Conservation (phyloP, 2,797 vertebrate species). For the Crocidura indochinensis region DNA sequence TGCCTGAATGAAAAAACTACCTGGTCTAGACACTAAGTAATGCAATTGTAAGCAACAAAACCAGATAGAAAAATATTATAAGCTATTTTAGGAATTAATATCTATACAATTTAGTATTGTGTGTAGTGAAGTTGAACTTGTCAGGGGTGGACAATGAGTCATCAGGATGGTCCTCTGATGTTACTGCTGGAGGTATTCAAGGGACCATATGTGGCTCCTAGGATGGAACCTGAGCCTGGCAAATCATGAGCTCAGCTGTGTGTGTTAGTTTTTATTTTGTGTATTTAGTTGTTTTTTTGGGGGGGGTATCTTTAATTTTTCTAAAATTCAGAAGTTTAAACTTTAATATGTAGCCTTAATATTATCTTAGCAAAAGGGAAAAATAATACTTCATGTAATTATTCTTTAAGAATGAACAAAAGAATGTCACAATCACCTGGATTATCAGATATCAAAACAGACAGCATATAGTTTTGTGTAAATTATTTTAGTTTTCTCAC, state of each 20-base stretch:
- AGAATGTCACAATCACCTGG: not conserved
- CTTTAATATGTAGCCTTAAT: not conserved
- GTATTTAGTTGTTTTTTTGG: not conserved
- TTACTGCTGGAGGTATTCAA: too few species aligned
- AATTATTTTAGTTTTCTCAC: slow-evolving; percentile 16
- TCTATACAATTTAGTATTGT: slow-evolving; percentile 15
- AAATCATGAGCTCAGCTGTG: not conserved
- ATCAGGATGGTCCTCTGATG: too few species aligned
- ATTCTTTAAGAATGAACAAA: not conserved
- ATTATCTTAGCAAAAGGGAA: slow-evolving; percentile 32
- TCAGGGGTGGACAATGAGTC: too few species aligned
- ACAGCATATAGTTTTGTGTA: not conserved
- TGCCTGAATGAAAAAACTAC: not conserved
- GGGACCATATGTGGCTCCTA: too few species aligned
- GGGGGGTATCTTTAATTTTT: too few species aligned
- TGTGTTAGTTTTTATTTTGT: not conserved
- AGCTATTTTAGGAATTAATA: not conserved
- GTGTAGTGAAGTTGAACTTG: slow-evolving; percentile 12
- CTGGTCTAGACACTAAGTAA: slow-evolving; percentile 1
- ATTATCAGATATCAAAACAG: not conserved
- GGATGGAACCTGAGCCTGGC: too few species aligned
- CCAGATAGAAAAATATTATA: not conserved
- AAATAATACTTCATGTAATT: slow-evolving; percentile 6
- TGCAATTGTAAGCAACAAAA: not conserved
- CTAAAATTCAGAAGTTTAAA: not conserved